phyloP scores from a whole-genome alignment of 1,140 invertebrate genomes.

The Mycetomoellerius zeteki region DNA sequence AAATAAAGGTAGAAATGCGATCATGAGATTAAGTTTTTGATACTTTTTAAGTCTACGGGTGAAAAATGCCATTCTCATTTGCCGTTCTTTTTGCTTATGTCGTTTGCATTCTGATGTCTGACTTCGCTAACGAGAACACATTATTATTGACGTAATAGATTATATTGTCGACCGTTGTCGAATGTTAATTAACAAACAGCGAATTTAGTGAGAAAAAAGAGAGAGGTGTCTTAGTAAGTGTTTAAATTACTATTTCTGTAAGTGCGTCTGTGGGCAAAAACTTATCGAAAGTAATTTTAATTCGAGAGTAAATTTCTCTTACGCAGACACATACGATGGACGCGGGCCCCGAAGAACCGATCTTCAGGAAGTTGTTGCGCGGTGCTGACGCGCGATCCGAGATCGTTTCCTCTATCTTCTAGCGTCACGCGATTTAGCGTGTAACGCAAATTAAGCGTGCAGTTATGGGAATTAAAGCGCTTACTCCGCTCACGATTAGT shows the following conservation, averaged over 20 bases:
- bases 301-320: conserved; percentile 39
- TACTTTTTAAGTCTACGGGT: background rate
- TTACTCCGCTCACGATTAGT: conserved; percentile 68
- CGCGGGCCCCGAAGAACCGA: background rate
- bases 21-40: background rate
- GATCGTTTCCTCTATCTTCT: conserved; percentile 44
- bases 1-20: conserved; percentile 16
- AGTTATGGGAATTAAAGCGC: conserved; percentile 69
- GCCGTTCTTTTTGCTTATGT: background rate
- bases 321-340: background rate
- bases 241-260: conserved; percentile 6
- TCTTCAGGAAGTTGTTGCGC: conserved; percentile 46
- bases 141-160: background rate
- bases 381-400: conserved; percentile 31
- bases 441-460: conserved; percentile 77
- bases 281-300: conserved; percentile 30
- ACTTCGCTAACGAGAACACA: background rate
- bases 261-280: background rate
- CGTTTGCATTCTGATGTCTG: background rate
- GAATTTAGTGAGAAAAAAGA: background rate
- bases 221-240: background rate
- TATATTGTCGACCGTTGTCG: background rate
- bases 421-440: conserved; percentile 76
- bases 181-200: conserved; percentile 30
- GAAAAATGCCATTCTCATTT: background rate